These are phyloP conservation scores for Lampris incognitus DNA, from an alignment of 2,113 vertebrate species.

Conservation along the genomic window DNA sequence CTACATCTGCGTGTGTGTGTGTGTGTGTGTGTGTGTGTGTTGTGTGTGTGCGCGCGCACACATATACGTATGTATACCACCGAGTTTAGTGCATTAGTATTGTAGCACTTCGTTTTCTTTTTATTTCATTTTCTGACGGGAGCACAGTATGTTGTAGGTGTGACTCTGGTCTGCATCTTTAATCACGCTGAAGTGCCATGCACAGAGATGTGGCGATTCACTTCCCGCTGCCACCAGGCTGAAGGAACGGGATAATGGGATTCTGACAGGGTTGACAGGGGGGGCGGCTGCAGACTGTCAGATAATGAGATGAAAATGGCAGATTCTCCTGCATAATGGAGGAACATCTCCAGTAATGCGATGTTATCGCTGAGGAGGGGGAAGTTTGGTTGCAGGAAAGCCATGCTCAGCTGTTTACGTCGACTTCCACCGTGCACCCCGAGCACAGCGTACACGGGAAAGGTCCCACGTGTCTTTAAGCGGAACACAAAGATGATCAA, in stretches of 20 bases:
- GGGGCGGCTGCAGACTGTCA: slow-evolving; percentile 46
- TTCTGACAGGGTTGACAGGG: slow-evolving; percentile 38
- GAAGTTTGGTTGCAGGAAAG: slow-evolving; percentile 30
- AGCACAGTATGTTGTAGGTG: slow-evolving; percentile 14
- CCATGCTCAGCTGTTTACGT: slow-evolving; percentile 56
- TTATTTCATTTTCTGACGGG: slow-evolving; percentile 1
- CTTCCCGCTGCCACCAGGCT: slow-evolving; percentile 12
- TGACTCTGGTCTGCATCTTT: slow-evolving; percentile 31
- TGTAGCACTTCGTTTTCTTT: too few species aligned
- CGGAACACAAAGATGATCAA: slow-evolving; percentile 37
- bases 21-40: slow-evolving; percentile 13
- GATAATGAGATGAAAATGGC: slow-evolving; percentile 66
- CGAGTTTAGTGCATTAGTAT: too few species aligned
- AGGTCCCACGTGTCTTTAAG: slow-evolving; percentile 52
- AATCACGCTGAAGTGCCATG: slow-evolving; percentile 13
- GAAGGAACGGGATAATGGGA: slow-evolving; percentile 29
- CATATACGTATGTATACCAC: too few species aligned
- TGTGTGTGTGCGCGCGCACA: slow-evolving; percentile 5
- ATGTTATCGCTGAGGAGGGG: slow-evolving; percentile 38
- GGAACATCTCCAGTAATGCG: slow-evolving; percentile 59
- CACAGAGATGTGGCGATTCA: slow-evolving; percentile 13
- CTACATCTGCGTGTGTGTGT: slow-evolving; percentile 26
- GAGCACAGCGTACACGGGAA: slow-evolving; percentile 1
- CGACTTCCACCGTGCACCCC: slow-evolving; percentile 34
- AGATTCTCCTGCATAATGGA: slow-evolving; percentile 68